Evolutionary conservation across 2,113 vertebrate genomes (phyloP).

Genomic region (Eleginops maclovinus): DNA sequence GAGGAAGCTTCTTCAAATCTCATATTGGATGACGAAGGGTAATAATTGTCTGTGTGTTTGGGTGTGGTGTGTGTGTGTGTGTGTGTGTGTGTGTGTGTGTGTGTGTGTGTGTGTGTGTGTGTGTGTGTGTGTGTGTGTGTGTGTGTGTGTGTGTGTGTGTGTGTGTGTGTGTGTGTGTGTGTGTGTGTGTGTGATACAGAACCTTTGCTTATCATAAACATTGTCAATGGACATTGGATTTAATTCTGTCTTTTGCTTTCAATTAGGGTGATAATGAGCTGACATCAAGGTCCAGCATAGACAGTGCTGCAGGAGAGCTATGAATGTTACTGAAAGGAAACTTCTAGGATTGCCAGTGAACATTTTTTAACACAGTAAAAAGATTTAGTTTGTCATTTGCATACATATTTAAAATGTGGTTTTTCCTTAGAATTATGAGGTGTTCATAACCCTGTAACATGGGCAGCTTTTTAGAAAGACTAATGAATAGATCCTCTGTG

Average conservation of each 20-base stretch:
- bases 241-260: slow-evolving; percentile 57
- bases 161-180: slow-evolving; percentile 3
- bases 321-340: slow-evolving; percentile 59
- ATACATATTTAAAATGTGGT: no score
- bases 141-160: background rate
- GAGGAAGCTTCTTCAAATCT: slow-evolving; percentile 37
- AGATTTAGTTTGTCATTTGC: background rate
- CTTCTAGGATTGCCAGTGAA: slow-evolving; percentile 22
- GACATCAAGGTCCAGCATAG: slow-evolving; percentile 68
- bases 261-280: slow-evolving; percentile 70
- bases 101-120: slow-evolving; percentile 13
- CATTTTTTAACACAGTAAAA: slow-evolving; percentile 12
- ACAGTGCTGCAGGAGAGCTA: slow-evolving; percentile 40
- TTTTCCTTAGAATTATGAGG: no score
- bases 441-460: no score
- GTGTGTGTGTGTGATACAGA: slow-evolving; percentile 13
- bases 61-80: slow-evolving; percentile 10
- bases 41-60: no score
- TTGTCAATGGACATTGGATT: slow-evolving; percentile 41
- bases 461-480: no score
- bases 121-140: no score
- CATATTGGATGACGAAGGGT: slow-evolving; percentile 25
- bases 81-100: slow-evolving; percentile 12
- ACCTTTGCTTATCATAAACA: slow-evolving; percentile 33
- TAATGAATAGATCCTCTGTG: no score